These are phyloP conservation scores for Drusus annulatus DNA, from an alignment of 1,140 invertebrate genomes.

Conservation along the genomic window DNA sequence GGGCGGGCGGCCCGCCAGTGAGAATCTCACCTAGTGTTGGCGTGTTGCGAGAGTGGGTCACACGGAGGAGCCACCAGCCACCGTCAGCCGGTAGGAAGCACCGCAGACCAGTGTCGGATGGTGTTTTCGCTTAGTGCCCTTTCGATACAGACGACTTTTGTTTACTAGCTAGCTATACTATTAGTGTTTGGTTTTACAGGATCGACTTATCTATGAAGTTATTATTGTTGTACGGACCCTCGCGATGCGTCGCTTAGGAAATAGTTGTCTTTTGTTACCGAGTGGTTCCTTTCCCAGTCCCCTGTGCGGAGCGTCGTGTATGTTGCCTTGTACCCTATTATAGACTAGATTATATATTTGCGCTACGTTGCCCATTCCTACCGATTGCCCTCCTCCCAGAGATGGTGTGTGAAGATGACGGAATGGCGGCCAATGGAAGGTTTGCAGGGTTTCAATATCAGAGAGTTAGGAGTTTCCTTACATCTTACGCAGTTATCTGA, in stretches of 20 bases:
- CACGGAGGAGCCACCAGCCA: constrained; percentile 4
- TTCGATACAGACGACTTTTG: constrained; percentile 36
- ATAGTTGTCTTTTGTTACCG: constrained; percentile 45
- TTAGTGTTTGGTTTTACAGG: constrained; percentile 50
- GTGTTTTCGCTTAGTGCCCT: constrained; percentile 49
- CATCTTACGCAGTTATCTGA: constrained; percentile 14
- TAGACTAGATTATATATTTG: constrained; percentile 49
- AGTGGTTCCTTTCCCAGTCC: constrained; percentile 38
- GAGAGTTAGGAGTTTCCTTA: constrained; percentile 25
- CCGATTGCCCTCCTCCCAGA: constrained; percentile 23
- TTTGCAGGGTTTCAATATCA: constrained; percentile 33
- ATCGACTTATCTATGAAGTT: constrained; percentile 39
- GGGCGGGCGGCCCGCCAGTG: neutral
- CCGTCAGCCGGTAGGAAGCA: constrained; percentile 18
- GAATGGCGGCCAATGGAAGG: constrained; percentile 3
- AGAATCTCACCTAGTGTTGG: constrained; percentile 24
- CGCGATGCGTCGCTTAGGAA: constrained; percentile 18
- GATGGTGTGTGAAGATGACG: constrained; percentile 12
- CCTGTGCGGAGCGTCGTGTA: constrained; percentile 42
- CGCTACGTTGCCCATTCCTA: constrained; percentile 44
- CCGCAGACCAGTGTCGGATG: constrained; percentile 24
- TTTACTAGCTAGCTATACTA: constrained; percentile 46
- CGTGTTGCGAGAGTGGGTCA: neutral
- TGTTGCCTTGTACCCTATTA: constrained; percentile 50
- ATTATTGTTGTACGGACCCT: constrained; percentile 41